Conservation (phyloP, 2,113 vertebrate species). For the Macquaria ambigua region DNA sequence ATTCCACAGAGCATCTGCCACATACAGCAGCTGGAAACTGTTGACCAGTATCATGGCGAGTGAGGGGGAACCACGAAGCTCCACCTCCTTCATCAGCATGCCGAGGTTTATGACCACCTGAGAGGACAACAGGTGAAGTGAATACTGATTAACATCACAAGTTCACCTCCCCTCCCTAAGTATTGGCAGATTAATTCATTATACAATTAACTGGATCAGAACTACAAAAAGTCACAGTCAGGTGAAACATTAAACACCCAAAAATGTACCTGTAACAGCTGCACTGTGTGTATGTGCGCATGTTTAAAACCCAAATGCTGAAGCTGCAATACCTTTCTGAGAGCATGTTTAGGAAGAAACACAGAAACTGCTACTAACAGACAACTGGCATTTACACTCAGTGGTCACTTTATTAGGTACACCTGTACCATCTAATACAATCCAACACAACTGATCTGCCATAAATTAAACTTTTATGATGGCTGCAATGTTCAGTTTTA, state of each 20-base stretch:
- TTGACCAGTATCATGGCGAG: conserved; percentile 91
- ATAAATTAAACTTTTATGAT: too few species aligned
- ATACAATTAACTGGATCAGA: background rate
- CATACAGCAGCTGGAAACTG: conserved; percentile 90
- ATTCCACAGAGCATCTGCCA: conserved; percentile 90
- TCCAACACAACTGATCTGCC: too few species aligned
- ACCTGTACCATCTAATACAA: too few species aligned
- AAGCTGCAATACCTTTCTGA: too few species aligned
- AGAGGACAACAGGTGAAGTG: background rate
- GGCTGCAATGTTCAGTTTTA: too few species aligned
- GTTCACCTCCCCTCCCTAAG: background rate
- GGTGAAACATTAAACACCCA: background rate
- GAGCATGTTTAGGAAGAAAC: too few species aligned
- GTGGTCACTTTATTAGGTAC: too few species aligned
- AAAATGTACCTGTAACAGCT: too few species aligned
- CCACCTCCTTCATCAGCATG: conserved; percentile 90
- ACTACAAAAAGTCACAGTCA: background rate
- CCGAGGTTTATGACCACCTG: conserved; percentile 90
- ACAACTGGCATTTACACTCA: too few species aligned
- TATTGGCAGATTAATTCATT: background rate
- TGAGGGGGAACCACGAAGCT: conserved; percentile 88
- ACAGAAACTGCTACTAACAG: too few species aligned
- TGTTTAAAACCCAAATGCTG: too few species aligned
- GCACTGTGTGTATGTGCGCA: too few species aligned
- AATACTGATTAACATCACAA: background rate